phyloP scores from a whole-genome alignment of 2,113 vertebrate genomes.

The Thunnus maccoyii region DNA sequence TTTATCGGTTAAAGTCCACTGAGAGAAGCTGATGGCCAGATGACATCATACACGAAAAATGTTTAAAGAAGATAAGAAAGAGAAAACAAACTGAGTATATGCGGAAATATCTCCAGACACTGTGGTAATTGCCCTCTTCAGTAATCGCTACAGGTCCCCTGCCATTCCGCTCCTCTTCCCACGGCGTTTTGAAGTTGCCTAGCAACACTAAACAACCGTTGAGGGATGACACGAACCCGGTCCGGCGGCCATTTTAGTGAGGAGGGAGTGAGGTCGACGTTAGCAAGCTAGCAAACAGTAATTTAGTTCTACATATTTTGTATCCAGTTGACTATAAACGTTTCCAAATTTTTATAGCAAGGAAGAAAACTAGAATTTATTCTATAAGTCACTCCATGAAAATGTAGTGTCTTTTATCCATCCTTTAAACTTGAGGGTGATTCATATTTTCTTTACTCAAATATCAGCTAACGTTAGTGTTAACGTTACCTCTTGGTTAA shows the following conservation, averaged over 20 bases:
- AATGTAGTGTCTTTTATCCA: too few species aligned
- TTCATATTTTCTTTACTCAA: too few species aligned
- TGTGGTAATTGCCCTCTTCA: background rate
- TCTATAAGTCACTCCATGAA: too few species aligned
- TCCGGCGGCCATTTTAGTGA: slow-evolving; percentile 49
- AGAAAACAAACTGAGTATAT: background rate
- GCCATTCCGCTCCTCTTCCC: slow-evolving; percentile 1
- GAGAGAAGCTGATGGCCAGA: background rate
- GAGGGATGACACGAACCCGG: background rate
- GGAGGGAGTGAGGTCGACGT: slow-evolving; percentile 20
- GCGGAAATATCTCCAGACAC: background rate
- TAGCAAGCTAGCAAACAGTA: background rate
- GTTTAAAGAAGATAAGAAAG: background rate
- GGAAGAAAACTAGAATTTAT: too few species aligned
- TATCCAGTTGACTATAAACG: too few species aligned
- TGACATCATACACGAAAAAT: background rate
- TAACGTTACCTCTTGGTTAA: too few species aligned
- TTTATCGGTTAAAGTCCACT: background rate
- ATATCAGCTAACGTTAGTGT: too few species aligned
- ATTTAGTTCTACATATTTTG: too few species aligned
- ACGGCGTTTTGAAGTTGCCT: slow-evolving; percentile 80
- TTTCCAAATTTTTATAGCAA: too few species aligned
- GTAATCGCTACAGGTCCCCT: background rate
- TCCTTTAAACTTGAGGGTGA: too few species aligned
- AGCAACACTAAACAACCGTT: slow-evolving; percentile 75